Base-by-base conservation (phyloP, 2,797 vertebrate genomes). In the Acanthornis magna region DNA sequence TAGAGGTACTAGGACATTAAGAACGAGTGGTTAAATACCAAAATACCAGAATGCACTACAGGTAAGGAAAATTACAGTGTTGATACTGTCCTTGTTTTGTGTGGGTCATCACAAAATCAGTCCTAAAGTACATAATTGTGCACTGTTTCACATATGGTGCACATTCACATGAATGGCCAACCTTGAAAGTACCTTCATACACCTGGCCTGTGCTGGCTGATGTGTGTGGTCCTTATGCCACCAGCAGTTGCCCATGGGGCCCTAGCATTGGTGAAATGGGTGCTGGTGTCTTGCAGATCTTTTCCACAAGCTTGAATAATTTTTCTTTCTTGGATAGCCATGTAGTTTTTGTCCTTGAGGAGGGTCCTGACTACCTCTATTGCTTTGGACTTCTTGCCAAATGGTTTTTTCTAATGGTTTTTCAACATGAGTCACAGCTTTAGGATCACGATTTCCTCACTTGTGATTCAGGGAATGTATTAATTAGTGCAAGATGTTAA, bases 11-110 rank as follows among this genome's bases (percentile, higher is more conserved):
- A 93, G 79, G 95, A 84, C 45, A 9, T 81, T 90, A 91, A 93
- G 36, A 84, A 58, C 4, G 5, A 68, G 67, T 96, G 74, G 11
- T 92, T 92, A 93, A 87, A 79, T 77, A 54, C 63, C 83, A 75
- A 86, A 94, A 74, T 91, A 92, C 58, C 88, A 91, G 53, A 83
- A 95, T 68, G 68, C 81, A 65, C 13, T 50, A 91, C 92, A 97
- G 85, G 91, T 96, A 95, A 96, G 88, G 86, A 93, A 75, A 85
- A 58, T 26, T 40, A 34, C 4, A 76, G 85, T 72, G n/a, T 94
- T 12, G 1, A 45, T 88, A 48, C 38, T 75, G 55, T 73, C 29
- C 45, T 89, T 42, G 11, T 89, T 70, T 73, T 58, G 26, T 95
- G 32, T 61, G 76, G 34, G 29, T 75, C 82, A 71, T 91, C 45